Base-by-base conservation (phyloP, 2,888 invertebrate genomes). In the Chrysodeixis includens region DNA sequence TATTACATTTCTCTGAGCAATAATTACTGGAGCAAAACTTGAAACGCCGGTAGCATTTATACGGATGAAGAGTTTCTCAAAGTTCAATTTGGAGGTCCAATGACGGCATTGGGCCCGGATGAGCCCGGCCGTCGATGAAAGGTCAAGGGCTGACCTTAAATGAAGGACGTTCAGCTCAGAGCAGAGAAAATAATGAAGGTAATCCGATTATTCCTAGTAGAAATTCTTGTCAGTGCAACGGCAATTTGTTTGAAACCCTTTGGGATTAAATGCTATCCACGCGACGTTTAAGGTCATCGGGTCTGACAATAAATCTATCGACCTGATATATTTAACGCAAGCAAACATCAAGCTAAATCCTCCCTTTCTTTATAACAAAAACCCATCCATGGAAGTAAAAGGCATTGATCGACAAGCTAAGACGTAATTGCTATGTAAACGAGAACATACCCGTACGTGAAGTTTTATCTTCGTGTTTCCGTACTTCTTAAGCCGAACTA, bases 91-190 rank as follows among this genome's bases (percentile, higher is more conserved):
- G 52, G 51, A 49, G 63, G 62, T 61, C 57, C 56, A 66, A 66
- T 66, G 61, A 53, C 65, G 67, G 64, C 44, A 66, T 56, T 66
- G 55, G 35, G 69, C 69, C 71, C 71, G 67, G 69, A 76, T 77
- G 75, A 77, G 75, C 70, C 75, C 69, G 49, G 12, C 40, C 59
- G 46, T 53, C 35, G 44, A 57, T 58, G 10, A 70, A 80, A 80
- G 77, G 71, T 77, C 81, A 80, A 70, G 81, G 81, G 65, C 71
- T 22, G 54, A 63, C 59, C 54, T 74, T 74, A 51, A 53, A 16
- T 60, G 20, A 76, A 66, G 71, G 66, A 61, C 68, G 22, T 12
- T 10, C 16, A 32, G 32, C 49, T 51, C 18, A 57, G 55, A 57
- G 46, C 60, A 46, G 56, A 40, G 16, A 60, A 57, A 6, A 18